phyloP scores from a whole-genome alignment of 2,113 vertebrate genomes.

The Procavia capensis region DNA sequence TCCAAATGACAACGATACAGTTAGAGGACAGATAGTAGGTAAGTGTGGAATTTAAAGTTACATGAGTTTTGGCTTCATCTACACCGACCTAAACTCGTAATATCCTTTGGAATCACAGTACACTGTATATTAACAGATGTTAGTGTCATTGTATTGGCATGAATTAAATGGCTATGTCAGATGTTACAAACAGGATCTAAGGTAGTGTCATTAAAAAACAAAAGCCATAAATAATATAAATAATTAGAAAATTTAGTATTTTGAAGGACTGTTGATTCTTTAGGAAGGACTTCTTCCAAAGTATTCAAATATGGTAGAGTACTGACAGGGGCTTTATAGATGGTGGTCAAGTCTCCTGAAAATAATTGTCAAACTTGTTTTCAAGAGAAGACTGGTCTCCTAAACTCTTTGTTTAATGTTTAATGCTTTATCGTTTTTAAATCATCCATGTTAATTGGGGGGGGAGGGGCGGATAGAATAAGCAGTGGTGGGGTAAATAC shows the following conservation, averaged over 20 bases:
- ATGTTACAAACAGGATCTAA: conserved; percentile 12
- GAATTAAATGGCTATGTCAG: conserved; percentile 3
- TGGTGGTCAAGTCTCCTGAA: conserved; percentile 45
- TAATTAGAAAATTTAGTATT: background rate
- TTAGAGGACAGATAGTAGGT: conserved; percentile 98
- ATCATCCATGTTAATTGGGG: background rate
- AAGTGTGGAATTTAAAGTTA: conserved; percentile 83
- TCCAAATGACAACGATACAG: conserved; percentile 97
- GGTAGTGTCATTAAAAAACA: background rate
- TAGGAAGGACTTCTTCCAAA: conserved; percentile 40
- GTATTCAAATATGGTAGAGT: background rate
- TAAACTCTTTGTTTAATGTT: conserved; percentile 17
- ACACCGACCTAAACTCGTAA: conserved; percentile 35
- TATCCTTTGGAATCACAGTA: conserved; percentile 25
- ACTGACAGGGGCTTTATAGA: background rate
- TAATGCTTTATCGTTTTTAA: conserved; percentile 40
- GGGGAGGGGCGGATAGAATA: background rate
- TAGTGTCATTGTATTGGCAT: conserved; percentile 11
- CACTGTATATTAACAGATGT: background rate
- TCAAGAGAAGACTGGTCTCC: background rate
- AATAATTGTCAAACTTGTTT: conserved; percentile 45
- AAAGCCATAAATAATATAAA: background rate
- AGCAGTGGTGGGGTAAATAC: background rate
- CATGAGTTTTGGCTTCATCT: conserved; percentile 52
- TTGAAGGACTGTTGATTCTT: conserved; percentile 18